phyloP scores from a whole-genome alignment of 1,140 invertebrate species.

The Temnothorax curvispinosus region DNA sequence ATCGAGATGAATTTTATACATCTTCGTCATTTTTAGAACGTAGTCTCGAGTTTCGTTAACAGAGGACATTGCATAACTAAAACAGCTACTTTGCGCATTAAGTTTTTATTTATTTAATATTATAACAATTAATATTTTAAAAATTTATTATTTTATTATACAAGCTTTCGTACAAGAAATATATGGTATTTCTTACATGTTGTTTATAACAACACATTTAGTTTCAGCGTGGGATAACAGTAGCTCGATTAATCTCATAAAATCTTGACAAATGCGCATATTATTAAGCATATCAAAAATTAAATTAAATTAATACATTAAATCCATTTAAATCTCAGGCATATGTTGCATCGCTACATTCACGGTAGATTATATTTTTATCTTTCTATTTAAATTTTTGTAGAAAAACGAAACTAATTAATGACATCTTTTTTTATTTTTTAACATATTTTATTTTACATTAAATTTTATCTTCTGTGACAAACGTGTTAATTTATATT shows the following conservation, averaged over 20 bases:
- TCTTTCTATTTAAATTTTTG: not conserved
- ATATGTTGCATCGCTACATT: not conserved
- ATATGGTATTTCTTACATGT: not conserved
- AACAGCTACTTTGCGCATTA: constrained; percentile 9
- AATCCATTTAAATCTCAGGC: not conserved
- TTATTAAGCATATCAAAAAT: constrained; percentile 9
- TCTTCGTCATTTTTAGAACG: not conserved
- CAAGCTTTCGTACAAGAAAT: not conserved
- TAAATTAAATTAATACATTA: constrained; percentile 18
- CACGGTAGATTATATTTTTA: not conserved
- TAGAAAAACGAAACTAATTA: not conserved
- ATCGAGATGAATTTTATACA: not conserved
- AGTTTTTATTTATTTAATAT: not conserved
- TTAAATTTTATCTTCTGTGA: not conserved
- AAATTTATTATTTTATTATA: not conserved
- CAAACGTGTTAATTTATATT: not conserved
- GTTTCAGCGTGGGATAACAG: not conserved
- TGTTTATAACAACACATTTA: not conserved
- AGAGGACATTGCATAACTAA: constrained; percentile 44
- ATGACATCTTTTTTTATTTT: not conserved
- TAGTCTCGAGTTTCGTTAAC: constrained; percentile 20
- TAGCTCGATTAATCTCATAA: constrained; percentile 16
- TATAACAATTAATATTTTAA: constrained; percentile 10
- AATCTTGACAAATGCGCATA: not conserved
- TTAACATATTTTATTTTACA: not conserved